Evolutionary conservation across 2,888 invertebrate species (phyloP).

Genomic region (Drosophila anomalata): DNA sequence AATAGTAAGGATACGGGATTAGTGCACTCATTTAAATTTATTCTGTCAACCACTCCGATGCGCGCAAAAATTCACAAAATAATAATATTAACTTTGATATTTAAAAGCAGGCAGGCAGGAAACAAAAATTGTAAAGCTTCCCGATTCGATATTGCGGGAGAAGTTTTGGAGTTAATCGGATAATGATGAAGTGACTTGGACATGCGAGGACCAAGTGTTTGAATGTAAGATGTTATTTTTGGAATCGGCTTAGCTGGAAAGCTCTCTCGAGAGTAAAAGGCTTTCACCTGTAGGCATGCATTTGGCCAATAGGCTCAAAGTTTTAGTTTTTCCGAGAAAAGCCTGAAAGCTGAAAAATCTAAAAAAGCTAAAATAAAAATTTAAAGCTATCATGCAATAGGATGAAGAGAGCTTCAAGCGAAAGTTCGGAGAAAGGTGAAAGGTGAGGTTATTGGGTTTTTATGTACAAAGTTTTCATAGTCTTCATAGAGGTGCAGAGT

Average conservation of each 20-base stretch:
- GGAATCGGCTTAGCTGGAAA: background rate
- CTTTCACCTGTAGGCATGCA: conserved; percentile 6
- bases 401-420: conserved; percentile 3
- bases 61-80: background rate
- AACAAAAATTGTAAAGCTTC: background rate
- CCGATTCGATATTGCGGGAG: background rate
- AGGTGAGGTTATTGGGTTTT: background rate
- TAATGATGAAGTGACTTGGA: background rate
- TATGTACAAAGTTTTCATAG: background rate
- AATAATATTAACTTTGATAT: background rate
- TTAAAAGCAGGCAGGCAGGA: background rate
- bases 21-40: background rate
- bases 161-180: background rate
- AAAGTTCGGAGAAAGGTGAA: background rate
- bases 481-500: background rate
- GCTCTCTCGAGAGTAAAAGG: background rate
- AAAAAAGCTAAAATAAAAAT: background rate
- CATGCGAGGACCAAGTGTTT: conserved; percentile 1
- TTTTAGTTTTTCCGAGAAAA: background rate
- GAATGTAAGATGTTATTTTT: background rate
- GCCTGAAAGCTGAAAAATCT: background rate
- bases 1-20: conserved; percentile 44
- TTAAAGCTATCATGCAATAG: conserved; percentile 2
- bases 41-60: background rate
- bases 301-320: background rate